These are phyloP conservation scores for Coleophora deauratella DNA, from an alignment of 2,888 invertebrate species.

Conservation along the genomic window DNA sequence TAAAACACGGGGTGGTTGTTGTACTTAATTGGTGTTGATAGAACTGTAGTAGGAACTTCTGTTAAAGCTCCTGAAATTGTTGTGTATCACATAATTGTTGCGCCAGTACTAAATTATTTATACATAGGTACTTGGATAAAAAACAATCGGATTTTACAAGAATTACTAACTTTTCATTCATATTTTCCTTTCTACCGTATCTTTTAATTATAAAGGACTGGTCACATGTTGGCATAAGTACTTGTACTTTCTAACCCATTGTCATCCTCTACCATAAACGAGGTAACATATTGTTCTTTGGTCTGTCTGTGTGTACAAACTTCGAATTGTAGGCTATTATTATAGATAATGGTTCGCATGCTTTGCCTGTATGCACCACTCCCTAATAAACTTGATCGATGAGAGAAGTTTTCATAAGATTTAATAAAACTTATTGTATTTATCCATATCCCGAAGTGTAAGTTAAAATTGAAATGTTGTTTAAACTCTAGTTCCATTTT, in stretches of 20 bases:
- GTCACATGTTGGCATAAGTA: no score
- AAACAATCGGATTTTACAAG: no score
- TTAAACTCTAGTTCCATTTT: no score
- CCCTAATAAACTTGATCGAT: conserved; percentile 9
- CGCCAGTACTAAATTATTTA: conserved; percentile 1
- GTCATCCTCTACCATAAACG: conserved; percentile 23
- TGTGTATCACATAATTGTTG: background rate
- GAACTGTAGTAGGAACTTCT: conserved; percentile 24
- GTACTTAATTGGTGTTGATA: conserved; percentile 53
- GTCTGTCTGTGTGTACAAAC: conserved; percentile 22
- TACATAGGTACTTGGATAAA: no score
- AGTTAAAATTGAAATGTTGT: no score
- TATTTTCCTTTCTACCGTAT: no score
- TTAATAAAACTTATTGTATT: no score
- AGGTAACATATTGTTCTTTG: conserved; percentile 37
- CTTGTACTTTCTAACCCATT: background rate
- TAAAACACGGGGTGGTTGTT: conserved; percentile 52
- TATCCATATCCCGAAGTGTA: no score
- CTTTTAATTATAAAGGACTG: no score
- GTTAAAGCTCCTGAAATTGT: conserved; percentile 9
- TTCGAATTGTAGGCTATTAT: conserved; percentile 28
- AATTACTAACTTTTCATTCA: no score
- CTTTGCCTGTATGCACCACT: conserved; percentile 2
- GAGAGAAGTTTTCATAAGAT: background rate
- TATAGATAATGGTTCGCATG: conserved; percentile 14